A percentile compares a stretch with the other conserved stretches of the same genome.
Evolutionary conservation across 2,797 vertebrate species (phyloP).

Genomic region (Pantherophis vulpinus): DNA sequence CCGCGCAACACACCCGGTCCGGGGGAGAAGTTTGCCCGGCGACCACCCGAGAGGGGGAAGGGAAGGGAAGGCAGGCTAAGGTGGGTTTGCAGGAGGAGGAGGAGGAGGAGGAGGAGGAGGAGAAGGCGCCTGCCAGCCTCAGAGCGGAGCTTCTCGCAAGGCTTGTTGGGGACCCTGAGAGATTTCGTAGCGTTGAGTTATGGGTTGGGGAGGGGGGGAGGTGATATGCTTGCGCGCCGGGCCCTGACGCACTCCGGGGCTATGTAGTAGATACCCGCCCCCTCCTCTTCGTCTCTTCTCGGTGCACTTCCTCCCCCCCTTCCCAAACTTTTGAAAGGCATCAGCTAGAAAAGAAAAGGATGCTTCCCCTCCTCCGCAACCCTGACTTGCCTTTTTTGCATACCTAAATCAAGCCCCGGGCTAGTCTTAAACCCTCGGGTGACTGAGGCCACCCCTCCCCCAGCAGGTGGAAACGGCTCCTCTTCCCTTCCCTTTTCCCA

Average conservation of each 20-base stretch:
- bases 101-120: neutral
- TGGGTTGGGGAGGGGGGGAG: neutral
- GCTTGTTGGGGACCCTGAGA: neutral
- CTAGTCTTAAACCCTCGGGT: neutral
- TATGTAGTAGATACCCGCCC: neutral
- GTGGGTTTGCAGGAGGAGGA: neutral
- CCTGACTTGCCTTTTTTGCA: conserved; percentile 55
- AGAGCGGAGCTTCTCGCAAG: neutral
- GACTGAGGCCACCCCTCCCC: no score
- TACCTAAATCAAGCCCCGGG: neutral
- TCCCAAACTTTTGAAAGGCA: conserved; percentile 67
- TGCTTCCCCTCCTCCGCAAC: conserved; percentile 9
- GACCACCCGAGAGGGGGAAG: conserved; percentile 19
- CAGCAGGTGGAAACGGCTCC: neutral
- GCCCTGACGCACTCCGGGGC: conserved; percentile 18
- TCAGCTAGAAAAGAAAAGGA: conserved; percentile 28
- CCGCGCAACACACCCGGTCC: conserved; percentile 41
- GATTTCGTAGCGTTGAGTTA: neutral
- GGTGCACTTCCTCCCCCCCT: conserved; percentile 12
- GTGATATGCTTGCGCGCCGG: neutral
- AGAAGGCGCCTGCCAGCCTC: neutral
- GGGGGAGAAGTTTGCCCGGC: conserved; percentile 54
- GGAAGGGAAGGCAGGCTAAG: neutral
- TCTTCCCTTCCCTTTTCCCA: neutral
- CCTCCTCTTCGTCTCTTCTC: conserved; percentile 5